A percentile compares a stretch with the other conserved stretches of the same genome.
phyloP scores from a whole-genome alignment of 2,888 invertebrate genomes.

The Halictus quadricinctus region DNA sequence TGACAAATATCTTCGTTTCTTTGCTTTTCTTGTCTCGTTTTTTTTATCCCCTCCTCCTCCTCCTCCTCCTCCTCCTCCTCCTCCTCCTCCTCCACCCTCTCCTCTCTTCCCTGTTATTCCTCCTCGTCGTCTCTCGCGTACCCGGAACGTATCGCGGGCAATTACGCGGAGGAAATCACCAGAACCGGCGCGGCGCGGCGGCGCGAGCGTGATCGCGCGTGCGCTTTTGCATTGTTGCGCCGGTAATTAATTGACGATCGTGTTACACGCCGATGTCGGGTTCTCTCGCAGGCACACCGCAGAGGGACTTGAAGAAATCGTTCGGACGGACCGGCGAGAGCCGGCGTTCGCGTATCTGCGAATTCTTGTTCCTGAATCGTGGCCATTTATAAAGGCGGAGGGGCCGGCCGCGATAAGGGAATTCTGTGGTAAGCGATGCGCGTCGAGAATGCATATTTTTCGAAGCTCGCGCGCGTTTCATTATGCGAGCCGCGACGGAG shows the following conservation, averaged over 20 bases:
- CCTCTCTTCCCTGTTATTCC: not conserved
- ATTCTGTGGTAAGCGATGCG: constrained; percentile 59
- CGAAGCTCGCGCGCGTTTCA: constrained; percentile 46
- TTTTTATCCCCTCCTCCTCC: not conserved
- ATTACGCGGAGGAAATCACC: constrained; percentile 36
- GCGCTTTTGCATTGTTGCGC: constrained; percentile 21
- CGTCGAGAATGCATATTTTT: constrained; percentile 59
- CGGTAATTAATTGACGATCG: constrained; percentile 31
- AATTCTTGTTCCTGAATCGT: constrained; percentile 60
- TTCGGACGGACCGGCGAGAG: constrained; percentile 23
- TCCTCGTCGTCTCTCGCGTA: not conserved
- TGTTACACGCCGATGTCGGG: constrained; percentile 26
- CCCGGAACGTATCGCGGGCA: constrained; percentile 37
- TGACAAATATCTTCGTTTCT: constrained; percentile 59
- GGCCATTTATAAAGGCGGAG: constrained; percentile 64
- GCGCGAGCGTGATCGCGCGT: not conserved
- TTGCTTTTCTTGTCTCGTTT: constrained; percentile 4
- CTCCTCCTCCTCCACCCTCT: not conserved
- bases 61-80: too few relatives aligned
- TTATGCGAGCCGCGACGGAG: constrained; percentile 42
- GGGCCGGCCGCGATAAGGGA: constrained; percentile 56
- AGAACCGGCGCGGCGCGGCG: not conserved
- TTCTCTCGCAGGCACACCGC: not conserved
- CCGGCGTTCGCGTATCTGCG: constrained; percentile 32
- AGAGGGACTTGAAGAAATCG: constrained; percentile 33